Evolutionary conservation across 2,797 vertebrate genomes (phyloP).

Genomic region (Borostomias antarcticus): DNA sequence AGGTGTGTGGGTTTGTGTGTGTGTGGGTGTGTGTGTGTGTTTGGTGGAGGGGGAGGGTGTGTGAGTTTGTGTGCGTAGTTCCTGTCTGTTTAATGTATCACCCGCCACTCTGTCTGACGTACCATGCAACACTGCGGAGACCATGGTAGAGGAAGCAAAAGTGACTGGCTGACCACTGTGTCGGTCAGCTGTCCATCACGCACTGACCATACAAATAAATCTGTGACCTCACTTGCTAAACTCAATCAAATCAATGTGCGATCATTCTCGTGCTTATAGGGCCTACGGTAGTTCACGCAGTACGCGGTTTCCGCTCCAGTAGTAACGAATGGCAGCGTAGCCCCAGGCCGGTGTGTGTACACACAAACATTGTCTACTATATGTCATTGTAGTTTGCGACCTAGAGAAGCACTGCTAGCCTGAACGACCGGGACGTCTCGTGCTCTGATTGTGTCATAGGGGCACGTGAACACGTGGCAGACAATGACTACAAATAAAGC

Average conservation of each 20-base stretch:
- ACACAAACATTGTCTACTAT: constrained; percentile 16
- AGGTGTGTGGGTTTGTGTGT: constrained; percentile 6
- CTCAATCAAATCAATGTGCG: constrained; percentile 27
- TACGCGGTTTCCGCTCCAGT: too few species aligned
- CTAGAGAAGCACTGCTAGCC: constrained; percentile 20
- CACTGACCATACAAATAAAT: constrained; percentile 26
- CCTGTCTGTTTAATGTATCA: constrained; percentile 50
- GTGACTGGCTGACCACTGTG: constrained; percentile 23
- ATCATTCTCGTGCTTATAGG: not conserved
- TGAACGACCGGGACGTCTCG: not conserved
- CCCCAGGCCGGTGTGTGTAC: constrained; percentile 13
- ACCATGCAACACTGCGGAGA: constrained; percentile 39
- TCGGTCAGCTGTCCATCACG: constrained; percentile 28
- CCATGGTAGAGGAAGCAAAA: not conserved
- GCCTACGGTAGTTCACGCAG: not conserved
- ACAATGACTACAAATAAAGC: constrained; percentile 38
- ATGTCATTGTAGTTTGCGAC: constrained; percentile 26
- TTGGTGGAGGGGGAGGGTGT: not conserved
- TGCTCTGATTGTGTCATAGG: constrained; percentile 20
- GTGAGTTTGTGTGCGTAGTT: constrained; percentile 32
- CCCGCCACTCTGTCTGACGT: constrained; percentile 38
- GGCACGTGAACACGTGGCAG: constrained; percentile 29
- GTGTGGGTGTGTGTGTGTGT: constrained; percentile 4
- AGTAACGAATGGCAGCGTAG: too few species aligned
- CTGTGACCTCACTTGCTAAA: too few species aligned